A percentile compares a stretch with the other conserved stretches of the same genome.
Conservation (phyloP, 2,113 vertebrate genomes). For the Kryptolebias marmoratus region DNA sequence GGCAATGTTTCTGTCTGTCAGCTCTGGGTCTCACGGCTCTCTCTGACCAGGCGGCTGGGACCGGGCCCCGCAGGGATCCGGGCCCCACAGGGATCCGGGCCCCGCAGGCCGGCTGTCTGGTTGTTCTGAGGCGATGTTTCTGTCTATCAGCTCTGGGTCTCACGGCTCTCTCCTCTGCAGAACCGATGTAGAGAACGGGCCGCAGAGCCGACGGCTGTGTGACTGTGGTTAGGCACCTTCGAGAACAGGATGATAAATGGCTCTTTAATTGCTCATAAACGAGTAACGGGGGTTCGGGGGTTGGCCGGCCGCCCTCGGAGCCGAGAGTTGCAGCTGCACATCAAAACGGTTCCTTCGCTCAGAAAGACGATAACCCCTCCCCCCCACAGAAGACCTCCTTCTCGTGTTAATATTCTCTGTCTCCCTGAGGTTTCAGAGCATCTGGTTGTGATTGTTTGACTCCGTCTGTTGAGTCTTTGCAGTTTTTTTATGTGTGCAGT, state of each 20-base stretch:
- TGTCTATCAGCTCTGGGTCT: constrained; percentile 28
- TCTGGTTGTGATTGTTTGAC: neutral
- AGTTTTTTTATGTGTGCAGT: neutral
- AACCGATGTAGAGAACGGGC: constrained; percentile 47
- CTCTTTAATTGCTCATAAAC: constrained; percentile 74
- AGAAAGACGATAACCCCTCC: neutral
- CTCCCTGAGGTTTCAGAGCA: neutral
- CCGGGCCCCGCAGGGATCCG: too few species aligned
- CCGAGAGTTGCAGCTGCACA: constrained; percentile 16
- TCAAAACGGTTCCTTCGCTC: neutral
- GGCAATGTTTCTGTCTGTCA: too few species aligned
- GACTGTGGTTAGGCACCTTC: constrained; percentile 73
- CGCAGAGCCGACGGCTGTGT: constrained; percentile 66
- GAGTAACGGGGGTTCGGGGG: constrained; percentile 39
- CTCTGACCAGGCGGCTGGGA: too few species aligned
- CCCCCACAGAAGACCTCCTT: neutral
- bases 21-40: too few species aligned
- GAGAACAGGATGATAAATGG: constrained; percentile 63
- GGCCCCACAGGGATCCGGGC: neutral
- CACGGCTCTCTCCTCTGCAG: constrained; percentile 36
- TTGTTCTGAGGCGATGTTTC: constrained; percentile 38
- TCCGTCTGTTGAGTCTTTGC: constrained; percentile 3
- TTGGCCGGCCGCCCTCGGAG: constrained; percentile 48
- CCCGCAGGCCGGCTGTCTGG: constrained; percentile 12
- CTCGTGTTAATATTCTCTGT: neutral